Conservation (phyloP, 2,113 vertebrate species). For the Hystrix brachyura region DNA sequence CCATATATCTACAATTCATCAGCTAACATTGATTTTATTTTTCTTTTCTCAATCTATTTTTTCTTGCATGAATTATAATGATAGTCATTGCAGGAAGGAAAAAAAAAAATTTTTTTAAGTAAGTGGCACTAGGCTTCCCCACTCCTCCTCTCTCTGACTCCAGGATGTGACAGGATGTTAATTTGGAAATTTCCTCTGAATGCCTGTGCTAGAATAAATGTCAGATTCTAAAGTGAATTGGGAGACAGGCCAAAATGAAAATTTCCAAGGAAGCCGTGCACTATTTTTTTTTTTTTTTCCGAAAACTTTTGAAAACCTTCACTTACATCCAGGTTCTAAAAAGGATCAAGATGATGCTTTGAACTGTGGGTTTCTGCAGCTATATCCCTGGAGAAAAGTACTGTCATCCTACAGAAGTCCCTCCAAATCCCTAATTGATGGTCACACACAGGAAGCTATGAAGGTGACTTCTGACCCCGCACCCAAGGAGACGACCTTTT, state of each 20-base stretch:
- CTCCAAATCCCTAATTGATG: background rate
- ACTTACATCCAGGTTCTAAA: background rate
- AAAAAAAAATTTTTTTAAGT: background rate
- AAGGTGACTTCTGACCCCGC: background rate
- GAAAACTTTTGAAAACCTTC: background rate
- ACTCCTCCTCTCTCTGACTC: background rate
- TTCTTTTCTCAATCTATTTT: background rate
- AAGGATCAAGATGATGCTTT: background rate
- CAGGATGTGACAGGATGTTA: background rate
- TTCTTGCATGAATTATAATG: background rate
- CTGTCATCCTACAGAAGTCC: background rate
- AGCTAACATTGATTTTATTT: background rate
- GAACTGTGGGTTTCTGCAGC: conserved; percentile 21
- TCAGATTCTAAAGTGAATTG: background rate
- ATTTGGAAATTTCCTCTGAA: conserved; percentile 51
- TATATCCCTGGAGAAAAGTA: background rate
- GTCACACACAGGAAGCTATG: background rate
- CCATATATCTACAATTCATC: background rate
- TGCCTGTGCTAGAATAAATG: background rate
- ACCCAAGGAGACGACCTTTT: accelerated
- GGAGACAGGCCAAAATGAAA: conserved; percentile 5
- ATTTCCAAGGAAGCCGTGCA: conserved; percentile 15
- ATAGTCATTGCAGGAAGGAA: background rate
- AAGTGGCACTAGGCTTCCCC: background rate
- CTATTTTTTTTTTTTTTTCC: background rate